phyloP scores from a whole-genome alignment of 2,113 vertebrate genomes.

The Syrmaticus mikado region DNA sequence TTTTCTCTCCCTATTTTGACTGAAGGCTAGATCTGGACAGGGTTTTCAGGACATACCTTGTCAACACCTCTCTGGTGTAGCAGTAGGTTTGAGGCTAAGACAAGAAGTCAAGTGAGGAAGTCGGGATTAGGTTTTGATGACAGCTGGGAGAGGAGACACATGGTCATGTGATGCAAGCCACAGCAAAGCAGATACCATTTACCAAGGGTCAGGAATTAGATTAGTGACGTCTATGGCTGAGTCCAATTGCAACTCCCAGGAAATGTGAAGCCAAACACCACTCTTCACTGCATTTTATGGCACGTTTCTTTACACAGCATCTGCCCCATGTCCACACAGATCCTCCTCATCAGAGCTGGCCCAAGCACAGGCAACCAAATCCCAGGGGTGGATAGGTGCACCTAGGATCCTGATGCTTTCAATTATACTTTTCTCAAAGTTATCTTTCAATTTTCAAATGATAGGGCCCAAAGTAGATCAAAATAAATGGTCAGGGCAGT shows the following conservation, averaged over 20 bases:
- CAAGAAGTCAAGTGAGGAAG: not conserved
- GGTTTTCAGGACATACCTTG: not conserved
- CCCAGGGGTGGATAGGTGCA: too few relatives aligned
- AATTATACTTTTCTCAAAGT: not conserved
- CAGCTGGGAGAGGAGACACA: not conserved
- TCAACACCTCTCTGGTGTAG: not conserved
- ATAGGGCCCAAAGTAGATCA: not conserved
- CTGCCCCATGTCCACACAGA: not conserved
- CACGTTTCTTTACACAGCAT: not conserved
- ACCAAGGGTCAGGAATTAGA: not conserved
- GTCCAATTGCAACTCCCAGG: too few relatives aligned
- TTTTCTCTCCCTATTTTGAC: not conserved
- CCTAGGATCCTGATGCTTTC: not conserved
- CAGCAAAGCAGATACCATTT: not conserved
- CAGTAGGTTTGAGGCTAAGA: not conserved
- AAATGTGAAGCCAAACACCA: not conserved
- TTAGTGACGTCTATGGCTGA: not conserved
- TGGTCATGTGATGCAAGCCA: not conserved
- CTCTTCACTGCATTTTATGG: not conserved
- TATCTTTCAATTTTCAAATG: not conserved
- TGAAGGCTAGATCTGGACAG: not conserved
- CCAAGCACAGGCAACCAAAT: not conserved
- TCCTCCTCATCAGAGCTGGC: not conserved
- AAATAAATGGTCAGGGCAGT: not conserved
- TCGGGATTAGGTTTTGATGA: not conserved